Evolutionary conservation across 2,797 vertebrate species (phyloP).

Genomic region (Orientallactaga sibirica): DNA sequence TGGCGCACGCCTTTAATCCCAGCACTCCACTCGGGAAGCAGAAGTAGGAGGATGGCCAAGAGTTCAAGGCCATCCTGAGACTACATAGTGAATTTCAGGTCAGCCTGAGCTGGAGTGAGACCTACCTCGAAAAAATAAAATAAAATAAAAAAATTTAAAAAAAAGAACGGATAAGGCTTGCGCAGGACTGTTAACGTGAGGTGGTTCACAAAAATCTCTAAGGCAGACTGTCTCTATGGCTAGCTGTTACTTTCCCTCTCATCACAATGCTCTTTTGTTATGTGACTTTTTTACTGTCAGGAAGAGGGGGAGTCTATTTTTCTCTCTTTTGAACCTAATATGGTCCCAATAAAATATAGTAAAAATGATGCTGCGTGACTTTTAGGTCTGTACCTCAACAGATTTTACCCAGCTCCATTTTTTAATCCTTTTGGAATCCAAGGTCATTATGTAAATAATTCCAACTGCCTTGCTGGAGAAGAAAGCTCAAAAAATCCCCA

Average conservation of each 20-base stretch:
- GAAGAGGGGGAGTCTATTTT: constrained; percentile 1
- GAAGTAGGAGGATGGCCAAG: too few species aligned
- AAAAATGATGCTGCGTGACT: constrained; percentile 37
- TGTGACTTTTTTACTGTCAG: neutral
- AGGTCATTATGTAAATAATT: constrained; percentile 42
- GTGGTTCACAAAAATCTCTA: neutral
- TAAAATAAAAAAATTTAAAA: too few species aligned
- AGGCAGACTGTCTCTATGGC: neutral
- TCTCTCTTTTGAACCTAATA: constrained; percentile 33
- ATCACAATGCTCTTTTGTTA: neutral
- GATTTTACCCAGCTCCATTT: neutral
- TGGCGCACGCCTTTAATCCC: too few species aligned
- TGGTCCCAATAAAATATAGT: neutral
- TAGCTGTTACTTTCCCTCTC: neutral
- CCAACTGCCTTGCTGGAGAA: neutral
- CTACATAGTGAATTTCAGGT: too few species aligned
- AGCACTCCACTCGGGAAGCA: too few species aligned
- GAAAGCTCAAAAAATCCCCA: neutral
- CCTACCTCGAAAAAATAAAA: too few species aligned
- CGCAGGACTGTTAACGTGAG: neutral
- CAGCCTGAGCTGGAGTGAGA: too few species aligned
- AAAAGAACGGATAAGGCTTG: neutral
- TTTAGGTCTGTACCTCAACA: neutral
- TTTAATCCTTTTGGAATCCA: neutral
- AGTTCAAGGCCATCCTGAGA: too few species aligned